Base-by-base conservation (phyloP, 2,113 vertebrate genomes). In the Eolophus roseicapilla region DNA sequence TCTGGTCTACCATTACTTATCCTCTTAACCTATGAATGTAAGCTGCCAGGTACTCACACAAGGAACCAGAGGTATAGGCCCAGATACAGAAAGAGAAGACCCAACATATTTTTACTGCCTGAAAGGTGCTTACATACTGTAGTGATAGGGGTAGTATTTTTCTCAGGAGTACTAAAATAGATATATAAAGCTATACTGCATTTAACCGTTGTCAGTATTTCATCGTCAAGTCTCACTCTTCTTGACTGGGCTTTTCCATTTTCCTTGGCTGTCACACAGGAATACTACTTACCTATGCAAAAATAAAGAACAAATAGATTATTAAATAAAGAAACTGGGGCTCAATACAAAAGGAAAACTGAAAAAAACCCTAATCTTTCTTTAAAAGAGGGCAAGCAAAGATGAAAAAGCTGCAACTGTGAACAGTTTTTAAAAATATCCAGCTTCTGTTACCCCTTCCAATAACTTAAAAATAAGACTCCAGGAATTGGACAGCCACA, bases 41-140 rank as follows among this genome's bases (percentile, higher is more conserved):
- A 78, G 24, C 70, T 90, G 50, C 31, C 20, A 4, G 41, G 39
- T 52, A 83, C 17, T 60, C 35, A 20, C 43, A 52, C 5, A 24
- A 86, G 33, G 52, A 92, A 73, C 24, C n/a, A 35, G 49, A 75
- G 10, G 41, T 60, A 79, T 8, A 82, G 68, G 76, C 55, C 41
- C 39, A 70, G 55, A 71, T 12, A 93, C 25, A 73, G 70, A 46
- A 91, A 82, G 11, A 74, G 27, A 78, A 88, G 18, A 82, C 24
- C 60, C 69, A 41, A 35, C 65, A 17, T 41, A 94, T 87, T 93
- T 92, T 93, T 73, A 89, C 63, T 89, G 85, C 63, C 88, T 87
- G 49, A 88, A 86, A 94, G 73, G 28, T 76, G 52, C 31, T 92
- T 89, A 84, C 29, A 81, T 49, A 47, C 23, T 77, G 29, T 86